Evolutionary conservation across 2,797 vertebrate species (phyloP).

Genomic region (Urocyon cinereoargenteus): DNA sequence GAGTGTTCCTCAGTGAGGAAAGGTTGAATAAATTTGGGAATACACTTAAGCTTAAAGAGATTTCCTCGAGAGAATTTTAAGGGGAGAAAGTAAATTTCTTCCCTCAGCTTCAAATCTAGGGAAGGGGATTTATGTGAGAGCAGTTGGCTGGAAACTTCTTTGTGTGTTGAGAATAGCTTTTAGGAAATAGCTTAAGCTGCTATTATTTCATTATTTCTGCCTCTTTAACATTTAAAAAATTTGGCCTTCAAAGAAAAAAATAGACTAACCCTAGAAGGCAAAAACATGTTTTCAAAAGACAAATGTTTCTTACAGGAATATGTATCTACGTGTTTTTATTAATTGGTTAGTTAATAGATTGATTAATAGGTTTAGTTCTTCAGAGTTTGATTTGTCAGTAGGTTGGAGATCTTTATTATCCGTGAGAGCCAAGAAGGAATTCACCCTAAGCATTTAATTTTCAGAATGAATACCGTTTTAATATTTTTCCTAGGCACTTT

Average conservation of each 20-base stretch:
- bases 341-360: not conserved
- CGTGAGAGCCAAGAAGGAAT: not conserved
- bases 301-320: not conserved
- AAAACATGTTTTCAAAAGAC: not conserved
- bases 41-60: not conserved
- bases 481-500: not conserved
- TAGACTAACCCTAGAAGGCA: not conserved
- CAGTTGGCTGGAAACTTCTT: not conserved
- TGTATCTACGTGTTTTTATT: not conserved
- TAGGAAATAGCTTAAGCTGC: not conserved
- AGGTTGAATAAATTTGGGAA: not conserved
- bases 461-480: not conserved
- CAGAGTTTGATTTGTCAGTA: not conserved
- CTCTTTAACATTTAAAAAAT: not conserved
- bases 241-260: not conserved
- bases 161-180: not conserved
- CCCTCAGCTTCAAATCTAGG: not conserved
- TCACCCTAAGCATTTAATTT: not conserved
- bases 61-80: slow-evolving; percentile 6
- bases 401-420: slow-evolving; percentile 3
- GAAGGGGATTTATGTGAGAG: not conserved
- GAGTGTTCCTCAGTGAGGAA: not conserved
- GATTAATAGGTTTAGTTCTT: not conserved
- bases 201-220: slow-evolving; percentile 5
- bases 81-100: not conserved